Evolutionary conservation across 2,888 invertebrate species (phyloP).

Genomic region (Pecten maximus): DNA sequence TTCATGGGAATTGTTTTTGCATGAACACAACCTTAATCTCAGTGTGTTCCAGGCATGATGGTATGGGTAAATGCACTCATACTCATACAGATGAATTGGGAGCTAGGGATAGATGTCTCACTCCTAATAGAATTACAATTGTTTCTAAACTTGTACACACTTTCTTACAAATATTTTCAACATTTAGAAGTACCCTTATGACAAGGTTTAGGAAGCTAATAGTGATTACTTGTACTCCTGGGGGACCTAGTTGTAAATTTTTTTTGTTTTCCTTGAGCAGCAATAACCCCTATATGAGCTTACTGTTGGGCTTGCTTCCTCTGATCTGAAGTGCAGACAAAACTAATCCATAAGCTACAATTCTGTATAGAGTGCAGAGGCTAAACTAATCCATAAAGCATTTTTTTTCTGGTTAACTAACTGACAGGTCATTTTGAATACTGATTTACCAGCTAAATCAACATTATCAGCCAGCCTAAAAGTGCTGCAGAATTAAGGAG

Average conservation of each 20-base stretch:
- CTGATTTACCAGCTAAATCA: constrained; percentile 35
- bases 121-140: neutral
- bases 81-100: neutral
- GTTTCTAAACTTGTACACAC: neutral
- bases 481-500: neutral
- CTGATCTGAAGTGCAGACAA: neutral
- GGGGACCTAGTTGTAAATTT: neutral
- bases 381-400: constrained; percentile 9
- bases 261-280: neutral
- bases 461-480: neutral
- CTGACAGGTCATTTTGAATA: constrained; percentile 30
- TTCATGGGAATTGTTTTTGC: neutral
- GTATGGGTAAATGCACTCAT: neutral
- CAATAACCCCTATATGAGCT: neutral
- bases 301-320: neutral
- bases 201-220: neutral
- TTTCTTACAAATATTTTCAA: neutral
- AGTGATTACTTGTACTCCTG: neutral
- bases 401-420: constrained; percentile 6
- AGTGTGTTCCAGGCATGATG: neutral
- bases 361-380: neutral
- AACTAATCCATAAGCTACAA: constrained; percentile 26
- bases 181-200: neutral
- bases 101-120: neutral
- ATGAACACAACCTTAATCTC: neutral